Evolutionary conservation across 2,888 invertebrate species (phyloP), one percentile per base, ranked within the genome.

Genomic region (Malthinus seriepunctatus): DNA sequence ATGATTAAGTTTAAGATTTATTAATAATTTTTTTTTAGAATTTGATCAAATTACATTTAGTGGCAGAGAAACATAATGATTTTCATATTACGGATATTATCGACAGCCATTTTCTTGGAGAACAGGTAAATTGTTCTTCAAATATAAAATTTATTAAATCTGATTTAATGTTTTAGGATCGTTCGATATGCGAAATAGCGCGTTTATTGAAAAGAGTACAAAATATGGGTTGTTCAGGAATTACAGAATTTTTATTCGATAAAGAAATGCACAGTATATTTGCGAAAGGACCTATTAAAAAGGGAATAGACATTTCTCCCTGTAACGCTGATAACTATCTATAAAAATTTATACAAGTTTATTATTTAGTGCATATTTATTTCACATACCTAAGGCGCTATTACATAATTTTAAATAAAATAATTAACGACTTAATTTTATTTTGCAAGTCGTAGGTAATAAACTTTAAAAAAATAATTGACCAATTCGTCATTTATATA

Each of bases 21-120:
- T 37, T 10, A 35, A 7, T 35, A 38, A 51, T 35, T 7, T 50
- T 60, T 45, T 69, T 70, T 11, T 69, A 82, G 74, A 79, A 80
- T 67, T 68, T 84, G 32, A 71, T 77, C 32, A 67, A 69, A 1
- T 69, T 81, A 1, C 78, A 80, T 62, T 63, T 66, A 4, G 63
- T 79, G 6, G 82, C 84, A 32, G 78, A 78, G 58, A 76, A 77
- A 46, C 74, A 81, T 62, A 71, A 75, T 10, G 85, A 85, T 71
- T 70, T 80, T 38, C 80, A 81, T 60, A 73, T 83, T 8, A 76
- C 77, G 63, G 83, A 85, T 69, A 81, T 83, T 62, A 76, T 86
- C 56, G 78, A 82, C 32, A 77, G 78, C 1, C 76, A 82, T 33
- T 86, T 81, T 70, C 76, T 86, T 65, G 77, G 78, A 46, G 83